A percentile compares a stretch with the other conserved stretches of the same genome.
phyloP scores from a whole-genome alignment of 2,888 invertebrate species.

The Blastobasis adustella region DNA sequence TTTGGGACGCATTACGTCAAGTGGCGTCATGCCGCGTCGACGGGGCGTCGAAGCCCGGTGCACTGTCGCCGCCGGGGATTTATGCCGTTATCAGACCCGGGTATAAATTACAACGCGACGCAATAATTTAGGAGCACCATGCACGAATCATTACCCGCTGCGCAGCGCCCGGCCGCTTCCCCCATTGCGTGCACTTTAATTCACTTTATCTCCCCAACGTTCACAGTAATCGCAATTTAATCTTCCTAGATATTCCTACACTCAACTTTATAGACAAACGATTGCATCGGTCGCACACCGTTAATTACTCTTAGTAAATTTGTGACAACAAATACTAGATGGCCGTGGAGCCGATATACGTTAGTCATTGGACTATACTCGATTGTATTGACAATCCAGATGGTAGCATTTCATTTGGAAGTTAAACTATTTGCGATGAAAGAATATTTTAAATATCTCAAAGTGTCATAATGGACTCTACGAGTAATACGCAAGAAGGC shows the following conservation, averaged over 20 bases:
- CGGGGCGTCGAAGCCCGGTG: constrained; percentile 54
- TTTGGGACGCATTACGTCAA: constrained; percentile 40
- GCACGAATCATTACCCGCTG: constrained; percentile 73
- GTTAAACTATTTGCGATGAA: too few relatives aligned
- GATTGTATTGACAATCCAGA: too few relatives aligned
- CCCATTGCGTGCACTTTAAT: constrained; percentile 50
- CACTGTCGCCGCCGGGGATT: constrained; percentile 61
- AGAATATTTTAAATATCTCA: too few relatives aligned
- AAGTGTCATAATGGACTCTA: too few relatives aligned
- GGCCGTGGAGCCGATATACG: too few relatives aligned
- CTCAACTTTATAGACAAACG: constrained; percentile 5
- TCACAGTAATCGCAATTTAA: constrained; percentile 55
- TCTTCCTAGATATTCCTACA: constrained; percentile 26
- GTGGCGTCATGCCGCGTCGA: constrained; percentile 59
- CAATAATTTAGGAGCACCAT: constrained; percentile 72
- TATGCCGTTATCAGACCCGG: constrained; percentile 68
- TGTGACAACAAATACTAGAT: too few relatives aligned
- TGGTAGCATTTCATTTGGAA: too few relatives aligned
- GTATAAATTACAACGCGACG: constrained; percentile 67
- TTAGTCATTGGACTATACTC: too few relatives aligned
- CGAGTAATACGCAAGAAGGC: too few relatives aligned
- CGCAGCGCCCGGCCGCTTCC: constrained; percentile 35
- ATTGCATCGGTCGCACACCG: too few relatives aligned
- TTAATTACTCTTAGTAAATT: too few relatives aligned
- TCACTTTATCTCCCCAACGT: constrained; percentile 60